A percentile compares a stretch with the other conserved stretches of the same genome.
Conservation (phyloP, 2,113 vertebrate genomes). For the Oreotragus oreotragus region DNA sequence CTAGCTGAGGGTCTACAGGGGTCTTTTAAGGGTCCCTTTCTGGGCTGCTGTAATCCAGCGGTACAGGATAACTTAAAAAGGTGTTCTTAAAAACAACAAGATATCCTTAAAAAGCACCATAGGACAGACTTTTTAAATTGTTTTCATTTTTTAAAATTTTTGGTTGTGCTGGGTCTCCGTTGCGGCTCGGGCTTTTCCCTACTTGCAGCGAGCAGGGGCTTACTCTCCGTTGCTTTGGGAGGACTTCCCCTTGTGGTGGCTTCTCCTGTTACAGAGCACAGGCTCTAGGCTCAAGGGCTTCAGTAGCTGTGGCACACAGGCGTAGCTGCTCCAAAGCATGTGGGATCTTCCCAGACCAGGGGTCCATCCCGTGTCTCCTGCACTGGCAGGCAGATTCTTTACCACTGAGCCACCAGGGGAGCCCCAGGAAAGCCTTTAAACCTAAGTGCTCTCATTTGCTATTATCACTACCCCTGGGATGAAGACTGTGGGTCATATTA, state of each 20-base stretch:
- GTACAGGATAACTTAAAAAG: not conserved
- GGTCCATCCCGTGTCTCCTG: not conserved
- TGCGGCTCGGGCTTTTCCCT: not conserved
- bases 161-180: not conserved
- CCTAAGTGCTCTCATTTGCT: fast-evolving
- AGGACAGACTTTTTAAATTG: not conserved
- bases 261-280: not conserved
- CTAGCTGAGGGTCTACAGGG: not conserved
- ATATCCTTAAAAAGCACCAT: not conserved
- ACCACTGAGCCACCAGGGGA: not conserved
- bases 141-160: not conserved
- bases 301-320: not conserved
- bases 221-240: not conserved
- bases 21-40: not conserved
- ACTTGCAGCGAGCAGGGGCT: not conserved
- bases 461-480: not conserved
- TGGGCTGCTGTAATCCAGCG: too few species aligned
- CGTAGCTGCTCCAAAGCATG: not conserved
- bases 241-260: not conserved
- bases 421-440: not conserved
- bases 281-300: not conserved
- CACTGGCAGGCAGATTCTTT: not conserved
- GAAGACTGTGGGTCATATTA: not conserved
- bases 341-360: not conserved
- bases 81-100: not conserved